Evolutionary conservation across 2,888 invertebrate species (phyloP), one percentile per base, ranked within the genome.

Genomic region (Meloe dianella): DNA sequence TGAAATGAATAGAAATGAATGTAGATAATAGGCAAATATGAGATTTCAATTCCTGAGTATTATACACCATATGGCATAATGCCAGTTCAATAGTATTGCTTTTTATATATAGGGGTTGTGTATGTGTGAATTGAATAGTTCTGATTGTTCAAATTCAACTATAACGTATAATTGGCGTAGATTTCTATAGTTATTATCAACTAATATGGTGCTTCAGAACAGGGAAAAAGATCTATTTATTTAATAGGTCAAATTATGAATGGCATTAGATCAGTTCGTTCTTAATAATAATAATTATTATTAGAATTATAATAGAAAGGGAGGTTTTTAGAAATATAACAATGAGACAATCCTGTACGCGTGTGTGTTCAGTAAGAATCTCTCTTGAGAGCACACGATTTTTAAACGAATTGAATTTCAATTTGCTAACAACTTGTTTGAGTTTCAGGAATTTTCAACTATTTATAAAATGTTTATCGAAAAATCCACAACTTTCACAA

Each of bases 81-180:
- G 54, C 54, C 54, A 54, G 54, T 54, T 54, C 54, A 54, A 54
- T 54, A 22, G 54, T 54, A 54, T 54, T 54, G 54, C 54, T 54
- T 54, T 54, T 54, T 54, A 54, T 12, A 47, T n/a, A 24, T 24
- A 54, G 24, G 54, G 54, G 47, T 51, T 51, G 22, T 41, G 22
- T 22, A 20, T 20, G 20, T 17, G 17, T 54, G 54, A 54, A 54
- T 54, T 27, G 54, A 54, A 54, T 54, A 27, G 12, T 27, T 24
- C 27, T n/a, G 54, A 54, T 54, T 54, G 54, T 54, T 54, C 24
- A 27, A 22, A 54, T 1, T 54, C 27, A 6, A 27, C 54, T 54
- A 54, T 51, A 27, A 54, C 7, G 54, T 14, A 24, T 54, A 54
- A 54, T 54, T 54, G 54, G 54, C 10, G 27, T n/a, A 54, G 54